These are phyloP conservation scores for Dione juno DNA, from an alignment of 2,888 invertebrate genomes.

Conservation along the genomic window DNA sequence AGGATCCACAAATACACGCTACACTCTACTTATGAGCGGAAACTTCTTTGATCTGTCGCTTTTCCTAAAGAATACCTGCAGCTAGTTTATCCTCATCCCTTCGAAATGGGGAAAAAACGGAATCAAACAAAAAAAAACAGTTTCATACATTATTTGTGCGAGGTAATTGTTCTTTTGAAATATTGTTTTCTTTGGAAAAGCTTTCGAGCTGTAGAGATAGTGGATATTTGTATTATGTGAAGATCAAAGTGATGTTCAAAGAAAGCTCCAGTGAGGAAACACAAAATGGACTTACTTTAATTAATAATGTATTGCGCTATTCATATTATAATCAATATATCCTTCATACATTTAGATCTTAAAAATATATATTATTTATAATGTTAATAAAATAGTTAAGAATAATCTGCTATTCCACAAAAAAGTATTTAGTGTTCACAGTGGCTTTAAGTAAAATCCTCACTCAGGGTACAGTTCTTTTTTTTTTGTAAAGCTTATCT, in stretches of 20 bases:
- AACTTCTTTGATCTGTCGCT: conserved; percentile 8
- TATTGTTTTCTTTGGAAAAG: conserved; percentile 9
- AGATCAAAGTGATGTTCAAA: conserved; percentile 8
- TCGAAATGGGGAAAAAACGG: not conserved
- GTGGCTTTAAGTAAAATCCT: too few relatives aligned
- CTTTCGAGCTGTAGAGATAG: not conserved
- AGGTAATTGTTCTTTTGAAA: conserved; percentile 16
- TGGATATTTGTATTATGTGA: not conserved
- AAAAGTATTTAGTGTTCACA: too few relatives aligned
- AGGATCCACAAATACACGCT: not conserved
- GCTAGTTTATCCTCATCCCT: conserved; percentile 1
- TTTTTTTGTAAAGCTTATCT: too few relatives aligned
- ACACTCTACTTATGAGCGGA: not conserved
- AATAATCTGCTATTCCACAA: too few relatives aligned
- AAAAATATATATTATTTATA: too few relatives aligned
- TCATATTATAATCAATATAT: too few relatives aligned
- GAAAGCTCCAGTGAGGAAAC: not conserved
- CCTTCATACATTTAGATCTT: too few relatives aligned
- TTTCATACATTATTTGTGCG: conserved; percentile 12
- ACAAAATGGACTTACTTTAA: not conserved
- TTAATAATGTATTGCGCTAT: not conserved
- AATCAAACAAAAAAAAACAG: not conserved
- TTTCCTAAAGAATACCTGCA: not conserved
- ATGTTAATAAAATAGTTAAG: too few relatives aligned
- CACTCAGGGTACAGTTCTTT: too few relatives aligned